Base-by-base conservation (phyloP, 37 sponge, comb jelly and placozoan genomes). In the Mnemiopsis leidyi region DNA sequence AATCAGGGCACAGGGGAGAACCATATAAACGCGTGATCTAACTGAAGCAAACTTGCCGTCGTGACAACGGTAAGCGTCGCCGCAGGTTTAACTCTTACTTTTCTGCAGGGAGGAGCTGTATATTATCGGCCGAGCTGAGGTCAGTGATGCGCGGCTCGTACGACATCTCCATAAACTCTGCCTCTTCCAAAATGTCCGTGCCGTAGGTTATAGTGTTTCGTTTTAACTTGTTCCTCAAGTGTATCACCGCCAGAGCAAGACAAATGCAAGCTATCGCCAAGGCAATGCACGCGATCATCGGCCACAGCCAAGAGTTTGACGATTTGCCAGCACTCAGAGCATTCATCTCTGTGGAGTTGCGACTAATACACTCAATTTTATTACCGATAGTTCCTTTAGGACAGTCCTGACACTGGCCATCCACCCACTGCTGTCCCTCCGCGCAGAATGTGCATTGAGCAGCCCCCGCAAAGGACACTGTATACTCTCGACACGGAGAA, bases 141-240 rank as follows among this genome's bases (percentile, higher is more conserved):
- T 69, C 73, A 16, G 29, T 25, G 28, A 69, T 25, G 28, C 73
- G 24, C 28, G 73, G 73, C 29, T 69, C 73, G 73, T 69, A 69
- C 2, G 73, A 69, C 73, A 69, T 69, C 28, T 28, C 73, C 73
- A 69, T 25, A 69, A 69, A 69, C 73, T 69, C 73, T 5, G 24
- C 73, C 24, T 69, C 73, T 25, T 69, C 73, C 23, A 69, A 3
- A 20, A 69, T 69, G 73, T 69, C 73, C 73, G 29, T 69, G 2
- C 73, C 73, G 73, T 69, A 69, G 73, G 73, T 5, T 20, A 69
- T 20, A 21, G 24, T 21, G 28, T 28, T 21, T 2, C 28, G 24
- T 25, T 69, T 69, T 25, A 69, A 16, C 73, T 69, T 69, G 73
- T 69, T 69, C 28, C 73, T 16, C 24, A 28, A 20, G 28, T 69